Base-by-base conservation (phyloP, 2,113 vertebrate species). In the Tachuris rubrigastra region DNA sequence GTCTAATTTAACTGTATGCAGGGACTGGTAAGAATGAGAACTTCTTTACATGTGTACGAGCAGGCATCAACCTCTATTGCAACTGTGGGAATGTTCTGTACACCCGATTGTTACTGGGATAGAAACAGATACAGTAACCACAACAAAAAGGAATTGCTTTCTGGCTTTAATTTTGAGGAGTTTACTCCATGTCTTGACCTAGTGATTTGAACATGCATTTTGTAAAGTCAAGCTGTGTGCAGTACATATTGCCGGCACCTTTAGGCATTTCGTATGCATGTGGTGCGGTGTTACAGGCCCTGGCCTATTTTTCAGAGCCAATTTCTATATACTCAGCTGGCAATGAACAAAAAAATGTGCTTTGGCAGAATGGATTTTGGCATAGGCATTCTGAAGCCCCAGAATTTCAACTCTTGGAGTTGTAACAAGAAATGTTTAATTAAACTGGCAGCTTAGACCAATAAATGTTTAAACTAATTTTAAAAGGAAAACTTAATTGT, bases 271-370 rank as follows among this genome's bases (percentile, higher is more conserved):
- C 3, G 1, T 93, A 73, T 90, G 93, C 89, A 95, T 93, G 73
- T 14, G 15, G 80, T 95, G 94, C 93, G 87, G 74, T 79, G 62
- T 96, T 96, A 96, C 74, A 73, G 71, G 59, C 85, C 89, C 62
- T 94, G 89, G 91, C 77, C 81, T 95, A 46, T 79, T 91, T 96
- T 94, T 89, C 85, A 71, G 91, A 93, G 96, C 96, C 94, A 96
- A 97, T 90, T 95, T 94, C 93, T 96, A 83, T 94, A 94, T 94
- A 95, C 85, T 96, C 85, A 96, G 94, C 94, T 97, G 96, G 94
- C 96, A 93, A 20, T 5, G 82, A 91, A 66, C 78, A 91, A 82
- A 96, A 94, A 96, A 96, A 91, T 80, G 89, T 93, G 78, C 82
- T 94, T 94, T 91, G 93, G 78, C 93, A 74, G 93, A 76, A 63